Evolutionary conservation across 1,140 invertebrate genomes (phyloP).

Genomic region (Aethina tumida): DNA sequence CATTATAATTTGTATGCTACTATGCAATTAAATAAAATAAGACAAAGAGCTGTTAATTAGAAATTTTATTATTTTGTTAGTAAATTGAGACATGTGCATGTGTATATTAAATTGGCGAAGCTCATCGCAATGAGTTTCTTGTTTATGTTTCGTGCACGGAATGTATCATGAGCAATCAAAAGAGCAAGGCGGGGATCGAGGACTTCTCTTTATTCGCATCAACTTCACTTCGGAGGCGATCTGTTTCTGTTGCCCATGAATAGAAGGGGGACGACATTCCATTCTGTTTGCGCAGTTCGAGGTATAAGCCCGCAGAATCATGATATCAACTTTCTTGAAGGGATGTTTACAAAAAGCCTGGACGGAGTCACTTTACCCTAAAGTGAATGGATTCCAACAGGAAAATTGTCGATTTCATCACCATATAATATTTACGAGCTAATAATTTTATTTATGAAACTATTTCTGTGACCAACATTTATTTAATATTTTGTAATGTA

Average conservation of each 20-base stretch:
- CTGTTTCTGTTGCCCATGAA: slow-evolving; percentile 10
- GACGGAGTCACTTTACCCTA: slow-evolving; percentile 1
- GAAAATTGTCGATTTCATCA: no score
- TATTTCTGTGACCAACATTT: not conserved
- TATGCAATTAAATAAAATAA: no score
- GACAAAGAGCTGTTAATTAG: no score
- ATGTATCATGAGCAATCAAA: no score
- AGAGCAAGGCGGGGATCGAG: not conserved
- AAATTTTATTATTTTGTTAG: no score
- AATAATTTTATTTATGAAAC: slow-evolving; percentile 15
- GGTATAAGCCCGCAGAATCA: slow-evolving; percentile 20
- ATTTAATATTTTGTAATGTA: not conserved
- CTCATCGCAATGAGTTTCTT: no score
- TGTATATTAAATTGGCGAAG: no score
- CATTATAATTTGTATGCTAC: no score
- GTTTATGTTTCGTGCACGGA: no score
- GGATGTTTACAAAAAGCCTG: slow-evolving; percentile 17
- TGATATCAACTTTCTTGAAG: slow-evolving; percentile 24
- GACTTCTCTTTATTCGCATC: not conserved
- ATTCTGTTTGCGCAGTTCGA: slow-evolving; percentile 20
- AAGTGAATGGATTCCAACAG: no score
- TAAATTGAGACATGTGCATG: no score
- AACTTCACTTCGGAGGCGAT: slow-evolving; percentile 9
- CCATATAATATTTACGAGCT: no score
- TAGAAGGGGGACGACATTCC: slow-evolving; percentile 9